Evolutionary conservation across 2,113 vertebrate species (phyloP), one percentile per base, ranked within the genome.

Genomic region (Prunella himalayana): DNA sequence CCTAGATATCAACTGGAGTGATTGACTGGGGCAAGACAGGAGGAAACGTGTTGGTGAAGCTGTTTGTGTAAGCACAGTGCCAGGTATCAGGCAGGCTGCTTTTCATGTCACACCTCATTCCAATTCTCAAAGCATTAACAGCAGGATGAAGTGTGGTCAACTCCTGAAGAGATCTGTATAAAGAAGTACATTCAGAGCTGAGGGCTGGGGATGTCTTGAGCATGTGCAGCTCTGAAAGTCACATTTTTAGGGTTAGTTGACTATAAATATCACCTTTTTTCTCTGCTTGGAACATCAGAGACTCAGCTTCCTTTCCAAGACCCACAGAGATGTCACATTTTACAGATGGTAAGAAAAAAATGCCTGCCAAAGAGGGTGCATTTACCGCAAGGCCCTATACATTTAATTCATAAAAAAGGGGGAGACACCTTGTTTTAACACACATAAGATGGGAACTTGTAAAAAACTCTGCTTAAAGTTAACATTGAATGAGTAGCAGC

Each of bases 181-280:
- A 93, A 93, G 86, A 60, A 59, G 47, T 47, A 70, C 63, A 59
- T 83, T 82, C 47, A 71, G 72, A 61, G 19, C 5, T 50, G 37
- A 89, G 51, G 66, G 30, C 0, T 76, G 79, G 42, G 60, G 31
- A 70, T 37, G 15, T 51, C 53, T 77, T 56, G 75, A 60, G 59
- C 49, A 31, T 33, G 61, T 80, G 59, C 76, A 72, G 76, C 82
- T 94, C 82, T 90, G 85, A n/a, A 70, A 96, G 44, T 83, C 24
- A 9, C 63, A 70, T 63, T 50, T 95, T 93, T 83, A 59, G 59
- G 56, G 63, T 61, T 88, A 66, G 68, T 81, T 91, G 64, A 83
- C 92, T 93, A 77, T 88, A 92, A 95, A 88, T 86, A 88, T 54
- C 71, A 70, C 68, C n/a, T 71, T 64, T 54, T 50, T 96, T 93